Conservation (phyloP, 2,797 vertebrate genomes). For the Sandelia bainsii region DNA sequence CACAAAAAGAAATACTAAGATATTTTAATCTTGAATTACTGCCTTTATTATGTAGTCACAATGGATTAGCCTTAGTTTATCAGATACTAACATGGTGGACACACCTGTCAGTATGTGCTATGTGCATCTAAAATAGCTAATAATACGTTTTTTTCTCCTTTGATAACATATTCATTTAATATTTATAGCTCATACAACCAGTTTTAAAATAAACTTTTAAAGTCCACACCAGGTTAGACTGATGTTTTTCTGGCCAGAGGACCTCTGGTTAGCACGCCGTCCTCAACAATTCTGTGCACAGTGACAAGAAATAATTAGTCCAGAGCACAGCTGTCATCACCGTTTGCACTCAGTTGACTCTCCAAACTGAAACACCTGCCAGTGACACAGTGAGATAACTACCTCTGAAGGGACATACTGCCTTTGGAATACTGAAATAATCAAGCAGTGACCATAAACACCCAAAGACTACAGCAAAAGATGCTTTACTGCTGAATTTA, state of each 20-base stretch:
- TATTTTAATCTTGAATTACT: background rate
- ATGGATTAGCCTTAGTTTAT: background rate
- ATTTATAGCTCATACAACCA: slow-evolving; percentile 22
- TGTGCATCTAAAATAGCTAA: background rate
- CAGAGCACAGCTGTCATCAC: slow-evolving; percentile 56
- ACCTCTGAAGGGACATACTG: slow-evolving; percentile 31
- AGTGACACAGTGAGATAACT: slow-evolving; percentile 47
- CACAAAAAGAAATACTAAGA: background rate
- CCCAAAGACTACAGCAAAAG: background rate
- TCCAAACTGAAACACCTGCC: slow-evolving; percentile 63
- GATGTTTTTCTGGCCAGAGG: slow-evolving; percentile 34
- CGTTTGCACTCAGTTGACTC: slow-evolving; percentile 64
- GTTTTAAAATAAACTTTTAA: slow-evolving; percentile 35
- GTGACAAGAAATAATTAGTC: slow-evolving; percentile 69
- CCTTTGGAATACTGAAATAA: slow-evolving; percentile 33
- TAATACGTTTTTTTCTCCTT: slow-evolving; percentile 4
- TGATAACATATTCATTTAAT: slow-evolving; percentile 18
- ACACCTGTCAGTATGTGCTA: background rate
- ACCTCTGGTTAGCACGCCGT: slow-evolving; percentile 39
- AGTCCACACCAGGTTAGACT: slow-evolving; percentile 8
- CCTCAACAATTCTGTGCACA: slow-evolving; percentile 51
- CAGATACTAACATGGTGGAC: background rate
- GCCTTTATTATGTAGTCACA: background rate
- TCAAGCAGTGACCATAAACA: slow-evolving; percentile 30
- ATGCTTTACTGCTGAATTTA: background rate